phyloP scores from a whole-genome alignment of 2,797 vertebrate genomes.

The Staurois parvus region DNA sequence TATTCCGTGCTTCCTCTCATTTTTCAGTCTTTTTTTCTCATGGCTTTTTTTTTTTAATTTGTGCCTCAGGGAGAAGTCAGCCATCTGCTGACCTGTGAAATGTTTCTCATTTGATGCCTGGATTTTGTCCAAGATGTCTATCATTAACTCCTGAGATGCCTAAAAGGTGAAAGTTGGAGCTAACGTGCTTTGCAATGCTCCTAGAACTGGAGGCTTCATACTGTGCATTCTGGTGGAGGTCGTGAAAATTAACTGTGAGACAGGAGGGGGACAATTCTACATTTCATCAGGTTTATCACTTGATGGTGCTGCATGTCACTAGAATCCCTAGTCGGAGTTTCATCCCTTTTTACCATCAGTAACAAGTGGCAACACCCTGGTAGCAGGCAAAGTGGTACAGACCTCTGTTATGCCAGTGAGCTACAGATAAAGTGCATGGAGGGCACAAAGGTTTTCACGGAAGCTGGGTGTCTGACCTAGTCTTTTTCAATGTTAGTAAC shows the following conservation, averaged over 20 bases:
- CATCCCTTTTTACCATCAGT: background rate
- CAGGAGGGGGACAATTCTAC: background rate
- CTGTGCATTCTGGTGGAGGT: background rate
- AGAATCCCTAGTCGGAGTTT: background rate
- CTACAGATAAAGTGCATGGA: background rate
- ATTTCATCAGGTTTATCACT: slow-evolving; percentile 22
- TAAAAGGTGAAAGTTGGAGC: slow-evolving; percentile 4
- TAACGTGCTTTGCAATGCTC: background rate
- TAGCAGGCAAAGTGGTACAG: background rate
- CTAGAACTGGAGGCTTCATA: background rate
- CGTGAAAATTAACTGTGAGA: slow-evolving; percentile 6
- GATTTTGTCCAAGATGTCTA: slow-evolving; percentile 61
- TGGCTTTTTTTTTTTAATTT: slow-evolving; percentile 51
- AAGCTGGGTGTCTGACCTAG: slow-evolving; percentile 69
- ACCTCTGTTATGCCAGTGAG: slow-evolving; percentile 9
- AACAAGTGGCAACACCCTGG: slow-evolving; percentile 8
- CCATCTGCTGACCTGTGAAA: slow-evolving; percentile 59
- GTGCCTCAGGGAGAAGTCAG: slow-evolving; percentile 58
- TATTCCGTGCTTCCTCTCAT: slow-evolving; percentile 27
- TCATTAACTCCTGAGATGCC: slow-evolving; percentile 54
- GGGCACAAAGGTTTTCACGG: slow-evolving; percentile 38
- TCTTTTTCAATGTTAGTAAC: slow-evolving; percentile 74
- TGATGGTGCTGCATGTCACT: slow-evolving; percentile 25
- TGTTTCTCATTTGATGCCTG: slow-evolving; percentile 61
- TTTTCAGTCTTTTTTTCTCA: slow-evolving; percentile 48